Evolutionary conservation across 1,140 invertebrate genomes (phyloP), one percentile per base, ranked within the genome.

Genomic region (Drosophila mayri): DNA sequence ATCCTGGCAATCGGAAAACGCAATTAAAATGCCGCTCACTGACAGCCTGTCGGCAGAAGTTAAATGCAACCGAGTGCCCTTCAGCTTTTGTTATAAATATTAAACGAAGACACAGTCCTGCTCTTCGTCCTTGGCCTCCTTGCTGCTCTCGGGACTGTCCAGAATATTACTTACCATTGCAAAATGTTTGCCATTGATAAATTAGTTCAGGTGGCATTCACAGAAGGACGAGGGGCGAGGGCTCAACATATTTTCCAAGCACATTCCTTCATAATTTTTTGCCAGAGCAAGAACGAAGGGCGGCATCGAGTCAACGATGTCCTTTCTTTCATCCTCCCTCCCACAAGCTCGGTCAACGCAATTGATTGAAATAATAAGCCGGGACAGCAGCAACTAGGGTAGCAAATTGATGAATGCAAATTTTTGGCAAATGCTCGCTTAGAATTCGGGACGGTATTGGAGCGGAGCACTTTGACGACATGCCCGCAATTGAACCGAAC

Each of bases 11-110:
- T 61, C 49, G 50, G 67, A 55, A 79, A 74, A 80, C 46, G 79
- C 68, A 85, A 85, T 85, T 85, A 85, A 86, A 86, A 85, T 74
- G 55, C 44, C 12, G 47, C 22, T 58, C 47, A 60, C 20, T 43
- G 67, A 62, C 68, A 64, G 37, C 28, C 73, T 50, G 54, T 47
- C 77, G 68, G 59, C 18, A 67, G 30, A 61, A 74, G 66, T 80
- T 68, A 84, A 84, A 72, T 84, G 50, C 75, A 55, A 73, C 50
- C 55, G 25, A 64, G 30, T 61, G 81, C 37, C 72, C 71, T 79
- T 76, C 74, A 78, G 70, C 58, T 61, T 68, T 84, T 85, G 73
- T 85, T 80, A 85, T 86, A 85, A 85, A 86, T 85, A 86, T 85
- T 86, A 78, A 85, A 85, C 62, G 76, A 63, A 59, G 78, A 64